phyloP scores from a whole-genome alignment of 1,140 invertebrate genomes.

The Drosophila repletoides region DNA sequence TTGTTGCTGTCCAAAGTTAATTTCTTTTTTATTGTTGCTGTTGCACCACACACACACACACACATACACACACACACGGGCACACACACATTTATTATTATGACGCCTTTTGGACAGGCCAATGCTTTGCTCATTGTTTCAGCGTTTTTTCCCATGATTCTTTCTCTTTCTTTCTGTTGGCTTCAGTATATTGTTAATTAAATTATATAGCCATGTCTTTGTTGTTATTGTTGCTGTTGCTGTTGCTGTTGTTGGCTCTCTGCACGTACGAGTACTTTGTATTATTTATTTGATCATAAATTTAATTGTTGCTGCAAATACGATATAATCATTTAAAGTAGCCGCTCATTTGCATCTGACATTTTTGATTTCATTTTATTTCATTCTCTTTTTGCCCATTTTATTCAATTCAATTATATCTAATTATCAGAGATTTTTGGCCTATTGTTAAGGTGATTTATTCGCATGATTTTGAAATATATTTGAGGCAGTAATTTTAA shows the following conservation, averaged over 20 bases:
- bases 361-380: not conserved
- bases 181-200: slow-evolving; percentile 56
- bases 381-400: too few relatives aligned
- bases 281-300: slow-evolving; percentile 38
- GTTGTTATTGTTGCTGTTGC: not conserved
- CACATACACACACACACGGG: too few relatives aligned
- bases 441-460: too few relatives aligned
- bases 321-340: slow-evolving; percentile 39
- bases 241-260: not conserved
- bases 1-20: slow-evolving; percentile 18
- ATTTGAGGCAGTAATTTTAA: too few relatives aligned
- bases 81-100: slow-evolving; percentile 28
- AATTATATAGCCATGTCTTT: slow-evolving; percentile 49
- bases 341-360: slow-evolving; percentile 9
- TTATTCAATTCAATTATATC: too few relatives aligned
- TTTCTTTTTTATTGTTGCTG: slow-evolving; percentile 43
- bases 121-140: slow-evolving; percentile 26
- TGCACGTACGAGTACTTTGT: not conserved
- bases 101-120: slow-evolving; percentile 14
- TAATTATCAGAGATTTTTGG: too few relatives aligned
- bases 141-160: slow-evolving; percentile 26
- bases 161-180: slow-evolving; percentile 21
- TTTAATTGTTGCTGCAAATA: slow-evolving; percentile 29
- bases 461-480: too few relatives aligned
- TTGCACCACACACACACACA: too few relatives aligned